These are phyloP conservation scores for Calycopis cecrops DNA, from an alignment of 1,140 invertebrate genomes.

Conservation along the genomic window DNA sequence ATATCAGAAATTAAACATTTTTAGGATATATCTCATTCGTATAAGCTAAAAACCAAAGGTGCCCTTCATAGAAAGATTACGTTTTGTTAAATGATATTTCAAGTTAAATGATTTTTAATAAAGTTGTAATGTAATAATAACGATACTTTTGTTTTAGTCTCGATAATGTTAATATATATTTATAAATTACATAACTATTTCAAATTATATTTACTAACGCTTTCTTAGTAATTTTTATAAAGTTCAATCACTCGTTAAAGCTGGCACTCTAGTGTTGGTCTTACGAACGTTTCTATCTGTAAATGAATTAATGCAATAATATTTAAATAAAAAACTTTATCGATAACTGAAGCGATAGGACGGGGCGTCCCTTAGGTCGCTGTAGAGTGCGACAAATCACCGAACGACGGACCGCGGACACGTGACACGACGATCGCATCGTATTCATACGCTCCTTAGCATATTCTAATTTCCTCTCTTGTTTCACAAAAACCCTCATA, in stretches of 20 bases:
- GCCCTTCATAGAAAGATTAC: slow-evolving; percentile 76
- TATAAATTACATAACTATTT: slow-evolving; percentile 72
- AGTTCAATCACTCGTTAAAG: slow-evolving; percentile 72
- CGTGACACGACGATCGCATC: slow-evolving; percentile 22
- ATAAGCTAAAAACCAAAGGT: slow-evolving; percentile 77
- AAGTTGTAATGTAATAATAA: slow-evolving; percentile 70
- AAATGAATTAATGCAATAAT: slow-evolving; percentile 64
- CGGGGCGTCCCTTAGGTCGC: slow-evolving; percentile 40
- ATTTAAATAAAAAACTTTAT: slow-evolving; percentile 31
- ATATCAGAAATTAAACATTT: slow-evolving; percentile 67
- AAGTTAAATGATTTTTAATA: slow-evolving; percentile 73
- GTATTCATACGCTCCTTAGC: slow-evolving; percentile 18
- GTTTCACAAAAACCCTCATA: slow-evolving; percentile 28
- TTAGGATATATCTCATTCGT: slow-evolving; percentile 73
- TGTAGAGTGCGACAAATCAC: slow-evolving; percentile 41
- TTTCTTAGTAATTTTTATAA: slow-evolving; percentile 73
- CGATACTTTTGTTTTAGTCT: slow-evolving; percentile 71
- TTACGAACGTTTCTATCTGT: slow-evolving; percentile 58
- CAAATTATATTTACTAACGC: slow-evolving; percentile 74
- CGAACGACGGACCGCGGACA: slow-evolving; percentile 29
- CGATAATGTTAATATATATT: slow-evolving; percentile 70
- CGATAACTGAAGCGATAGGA: slow-evolving; percentile 31
- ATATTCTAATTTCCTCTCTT: slow-evolving; percentile 18
- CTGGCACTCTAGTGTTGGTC: slow-evolving; percentile 72
- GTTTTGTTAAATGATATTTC: slow-evolving; percentile 74